Evolutionary conservation across 2,113 vertebrate species (phyloP).

Genomic region (Micronycteris hirsuta): DNA sequence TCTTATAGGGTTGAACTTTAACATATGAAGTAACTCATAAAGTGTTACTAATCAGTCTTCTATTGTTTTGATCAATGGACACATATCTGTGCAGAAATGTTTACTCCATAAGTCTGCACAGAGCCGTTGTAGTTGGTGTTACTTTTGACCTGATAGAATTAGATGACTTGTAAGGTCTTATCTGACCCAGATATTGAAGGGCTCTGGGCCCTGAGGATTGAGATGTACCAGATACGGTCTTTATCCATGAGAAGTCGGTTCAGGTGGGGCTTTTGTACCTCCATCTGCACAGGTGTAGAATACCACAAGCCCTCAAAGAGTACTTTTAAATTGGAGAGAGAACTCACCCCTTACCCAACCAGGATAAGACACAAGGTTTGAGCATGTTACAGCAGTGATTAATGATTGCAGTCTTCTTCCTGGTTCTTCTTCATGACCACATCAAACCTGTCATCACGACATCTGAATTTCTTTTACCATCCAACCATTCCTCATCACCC

Average conservation of each 20-base stretch:
- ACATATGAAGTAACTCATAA: background rate
- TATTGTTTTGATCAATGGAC: background rate
- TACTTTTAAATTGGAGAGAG: background rate
- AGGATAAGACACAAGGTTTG: background rate
- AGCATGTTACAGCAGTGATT: background rate
- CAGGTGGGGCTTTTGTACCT: background rate
- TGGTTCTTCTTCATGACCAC: background rate
- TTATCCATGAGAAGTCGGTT: background rate
- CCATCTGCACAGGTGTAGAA: background rate
- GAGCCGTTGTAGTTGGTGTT: background rate
- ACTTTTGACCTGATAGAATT: background rate
- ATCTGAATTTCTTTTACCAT: background rate
- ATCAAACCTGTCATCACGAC: background rate
- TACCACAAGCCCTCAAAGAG: background rate
- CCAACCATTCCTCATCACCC: background rate
- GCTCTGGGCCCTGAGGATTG: background rate
- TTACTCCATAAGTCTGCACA: background rate
- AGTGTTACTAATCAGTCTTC: background rate
- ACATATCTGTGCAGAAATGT: background rate
- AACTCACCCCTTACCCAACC: background rate
- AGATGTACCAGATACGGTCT: background rate
- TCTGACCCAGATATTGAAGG: background rate
- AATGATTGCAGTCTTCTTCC: background rate
- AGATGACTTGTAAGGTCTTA: background rate
- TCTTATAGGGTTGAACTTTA: background rate